A percentile compares a stretch with the other conserved stretches of the same genome.
phyloP scores from a whole-genome alignment of 1,140 invertebrate species.

The Ceratosolen solmsi region DNA sequence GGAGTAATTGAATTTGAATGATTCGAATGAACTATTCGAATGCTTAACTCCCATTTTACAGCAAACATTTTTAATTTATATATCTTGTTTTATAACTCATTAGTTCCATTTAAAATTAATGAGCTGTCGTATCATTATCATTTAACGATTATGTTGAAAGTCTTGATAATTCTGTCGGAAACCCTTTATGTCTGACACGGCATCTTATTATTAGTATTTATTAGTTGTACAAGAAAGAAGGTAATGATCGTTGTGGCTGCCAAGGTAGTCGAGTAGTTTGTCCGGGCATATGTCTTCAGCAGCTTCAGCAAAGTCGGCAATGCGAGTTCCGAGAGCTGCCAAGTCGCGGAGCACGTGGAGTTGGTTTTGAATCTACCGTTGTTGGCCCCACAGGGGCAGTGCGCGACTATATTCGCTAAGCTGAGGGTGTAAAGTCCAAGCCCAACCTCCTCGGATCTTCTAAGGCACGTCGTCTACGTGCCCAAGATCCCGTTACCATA shows the following conservation, averaged over 20 bases:
- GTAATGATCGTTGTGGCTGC: neutral
- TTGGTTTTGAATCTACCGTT: slow-evolving; percentile 48
- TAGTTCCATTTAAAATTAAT: no score
- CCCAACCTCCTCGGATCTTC: neutral
- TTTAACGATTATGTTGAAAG: no score
- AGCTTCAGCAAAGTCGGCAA: slow-evolving; percentile 56
- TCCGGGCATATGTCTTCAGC: neutral
- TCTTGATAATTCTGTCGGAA: no score
- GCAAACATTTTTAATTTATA: no score
- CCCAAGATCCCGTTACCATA: neutral
- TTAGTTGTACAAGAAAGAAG: no score
- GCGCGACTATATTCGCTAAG: slow-evolving; percentile 63
- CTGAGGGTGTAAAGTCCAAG: slow-evolving; percentile 34
- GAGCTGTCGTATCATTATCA: no score
- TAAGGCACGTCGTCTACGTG: neutral
- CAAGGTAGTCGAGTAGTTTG: neutral
- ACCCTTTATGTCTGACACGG: no score
- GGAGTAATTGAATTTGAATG: no score
- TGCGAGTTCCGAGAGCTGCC: slow-evolving; percentile 60
- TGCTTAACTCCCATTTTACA: no score
- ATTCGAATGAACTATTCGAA: no score
- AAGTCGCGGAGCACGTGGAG: slow-evolving; percentile 8
- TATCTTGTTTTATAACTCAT: no score
- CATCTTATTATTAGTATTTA: no score
- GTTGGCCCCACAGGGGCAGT: slow-evolving; percentile 71